Base-by-base conservation (phyloP, 2,113 vertebrate species). In the Isichthys henryi region DNA sequence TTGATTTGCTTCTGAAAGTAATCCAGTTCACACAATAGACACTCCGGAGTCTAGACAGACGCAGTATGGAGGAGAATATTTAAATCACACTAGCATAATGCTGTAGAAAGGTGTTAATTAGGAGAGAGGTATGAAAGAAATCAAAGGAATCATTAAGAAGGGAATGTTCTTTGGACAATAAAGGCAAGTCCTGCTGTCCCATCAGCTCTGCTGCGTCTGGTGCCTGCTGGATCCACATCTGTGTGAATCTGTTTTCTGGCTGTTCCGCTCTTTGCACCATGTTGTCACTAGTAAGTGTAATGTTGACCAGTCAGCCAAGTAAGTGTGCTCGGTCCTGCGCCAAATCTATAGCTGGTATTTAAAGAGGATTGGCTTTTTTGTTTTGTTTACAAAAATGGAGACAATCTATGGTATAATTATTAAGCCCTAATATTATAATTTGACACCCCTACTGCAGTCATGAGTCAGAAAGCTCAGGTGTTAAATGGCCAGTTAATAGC, bases 391-490 rank as follows among this genome's bases (percentile, higher is more conserved):
- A 21, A 77, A 50, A 88, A 82, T 43, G 35, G 5, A 56, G 15
- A 83, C 74, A 58, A 43, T 35, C 39, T 39, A 53, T 10, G 48
- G 13, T 83, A 84, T 23, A 58, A 84, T 45, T 56, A 77, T 62
- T 35, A 52, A 31, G 17, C 35, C 39, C 88, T 52, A 19, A 53
- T 82, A 23, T 17, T 53, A n/a, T 53, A 11, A 49, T 35, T 49
- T 43, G 39, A 50, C 48, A 13, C 46, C 49, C 74, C 21, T 31
- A 83, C 21, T 89, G 31, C 48, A 82, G 17, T 74, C 88, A 89
- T n/a, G 80, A 83, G 49, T 49, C 31, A 35, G 43, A 35, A 56
- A 74, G 46, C 88, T 88, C 88, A 88, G 88, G 88, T 88, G 66
- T 80, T 77, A 83, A 83, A 89, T 52, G 2, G 70, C 88, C 10